phyloP scores from a whole-genome alignment of 2,888 invertebrate species.

The Sinelater perroti region DNA sequence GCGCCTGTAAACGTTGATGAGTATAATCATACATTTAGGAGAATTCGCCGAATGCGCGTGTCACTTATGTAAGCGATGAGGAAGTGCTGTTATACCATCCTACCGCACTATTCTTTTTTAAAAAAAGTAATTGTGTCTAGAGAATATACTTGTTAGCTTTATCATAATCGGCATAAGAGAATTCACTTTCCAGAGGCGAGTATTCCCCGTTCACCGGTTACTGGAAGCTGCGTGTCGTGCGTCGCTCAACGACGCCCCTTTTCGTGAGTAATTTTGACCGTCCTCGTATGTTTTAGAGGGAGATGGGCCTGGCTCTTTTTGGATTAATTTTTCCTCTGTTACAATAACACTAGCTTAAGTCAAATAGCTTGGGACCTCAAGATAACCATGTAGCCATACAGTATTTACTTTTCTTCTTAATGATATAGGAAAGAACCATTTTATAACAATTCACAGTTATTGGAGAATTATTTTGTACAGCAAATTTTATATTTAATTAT shows the following conservation, averaged over 20 bases:
- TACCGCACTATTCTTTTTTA: not conserved
- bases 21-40: not conserved
- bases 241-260: conserved; percentile 20
- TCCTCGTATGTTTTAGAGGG: conserved; percentile 1
- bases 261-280: conserved; percentile 23
- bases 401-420: no score
- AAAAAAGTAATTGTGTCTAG: no score
- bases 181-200: conserved; percentile 15
- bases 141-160: no score
- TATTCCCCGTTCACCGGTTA: conserved; percentile 15
- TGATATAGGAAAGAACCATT: no score
- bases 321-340: not conserved
- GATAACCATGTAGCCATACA: no score
- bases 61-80: not conserved
- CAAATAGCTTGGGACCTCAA: no score
- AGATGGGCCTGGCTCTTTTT: conserved; percentile 10
- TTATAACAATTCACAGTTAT: no score
- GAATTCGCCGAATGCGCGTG: not conserved
- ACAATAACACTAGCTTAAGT: no score
- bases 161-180: not conserved
- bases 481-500: no score
- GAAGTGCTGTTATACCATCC: conserved; percentile 1
- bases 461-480: no score
- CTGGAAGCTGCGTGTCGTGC: conserved; percentile 31
- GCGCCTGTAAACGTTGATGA: not conserved